Conservation (phyloP, 2,888 invertebrate genomes). For the Yponomeuta evonymella region DNA sequence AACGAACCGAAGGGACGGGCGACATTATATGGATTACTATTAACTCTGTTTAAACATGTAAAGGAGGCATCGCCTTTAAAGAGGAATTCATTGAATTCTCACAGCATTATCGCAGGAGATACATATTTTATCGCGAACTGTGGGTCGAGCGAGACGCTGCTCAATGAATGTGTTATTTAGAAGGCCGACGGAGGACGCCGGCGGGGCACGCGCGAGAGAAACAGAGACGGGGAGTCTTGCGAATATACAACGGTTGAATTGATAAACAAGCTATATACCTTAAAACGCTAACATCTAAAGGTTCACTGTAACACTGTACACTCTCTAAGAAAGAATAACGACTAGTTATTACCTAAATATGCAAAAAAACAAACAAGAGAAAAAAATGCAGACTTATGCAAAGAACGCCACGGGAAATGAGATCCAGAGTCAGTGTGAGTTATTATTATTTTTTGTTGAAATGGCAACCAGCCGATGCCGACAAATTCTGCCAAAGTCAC, state of each 20-base stretch:
- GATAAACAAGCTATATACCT: conserved; percentile 27
- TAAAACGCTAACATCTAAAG: not conserved
- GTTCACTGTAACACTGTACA: not conserved
- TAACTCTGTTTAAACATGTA: not conserved
- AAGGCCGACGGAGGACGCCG: conserved; percentile 28
- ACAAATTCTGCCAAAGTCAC: too few relatives aligned
- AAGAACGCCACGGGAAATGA: not conserved
- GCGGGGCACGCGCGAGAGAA: conserved; percentile 32
- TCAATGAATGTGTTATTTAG: conserved; percentile 46
- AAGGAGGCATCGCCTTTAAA: not conserved
- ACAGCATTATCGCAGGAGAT: conserved; percentile 25
- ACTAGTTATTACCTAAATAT: not conserved
- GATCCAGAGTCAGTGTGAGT: not conserved
- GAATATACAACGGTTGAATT: conserved; percentile 38
- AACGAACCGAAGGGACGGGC: not conserved
- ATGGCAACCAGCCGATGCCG: too few relatives aligned
- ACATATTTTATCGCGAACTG: conserved; percentile 30
- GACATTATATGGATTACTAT: not conserved
- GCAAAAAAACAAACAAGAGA: not conserved
- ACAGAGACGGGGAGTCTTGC: conserved; percentile 30
- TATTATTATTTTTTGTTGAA: too few relatives aligned
- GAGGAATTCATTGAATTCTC: conserved; percentile 8
- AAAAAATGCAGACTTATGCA: conserved; percentile 4
- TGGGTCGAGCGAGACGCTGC: conserved; percentile 31
- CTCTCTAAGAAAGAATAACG: not conserved